These are phyloP conservation scores for Thripadectes ignobilis DNA, from an alignment of 2,797 vertebrate genomes.

Conservation along the genomic window DNA sequence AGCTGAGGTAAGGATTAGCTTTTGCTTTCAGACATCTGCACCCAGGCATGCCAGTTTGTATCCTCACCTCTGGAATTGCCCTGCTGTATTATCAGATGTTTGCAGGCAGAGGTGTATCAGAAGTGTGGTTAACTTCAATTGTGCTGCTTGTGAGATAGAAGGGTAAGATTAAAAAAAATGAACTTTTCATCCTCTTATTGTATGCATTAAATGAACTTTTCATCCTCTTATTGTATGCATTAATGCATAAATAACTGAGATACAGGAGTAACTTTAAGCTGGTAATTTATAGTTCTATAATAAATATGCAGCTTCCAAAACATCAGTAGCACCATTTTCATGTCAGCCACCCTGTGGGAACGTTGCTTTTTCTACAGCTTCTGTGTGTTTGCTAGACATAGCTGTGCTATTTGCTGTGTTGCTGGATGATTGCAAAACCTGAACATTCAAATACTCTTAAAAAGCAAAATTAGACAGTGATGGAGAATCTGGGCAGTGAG, in stretches of 20 bases:
- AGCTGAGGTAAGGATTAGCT: not conserved
- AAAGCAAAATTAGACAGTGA: not conserved
- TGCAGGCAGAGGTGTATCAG: not conserved
- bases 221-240: rapidly evolving
- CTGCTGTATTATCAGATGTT: rapidly evolving
- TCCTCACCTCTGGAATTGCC: not conserved
- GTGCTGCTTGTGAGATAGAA: rapidly evolving
- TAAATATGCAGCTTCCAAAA: not conserved
- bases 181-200: rapidly evolving
- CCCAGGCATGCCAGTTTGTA: not conserved
- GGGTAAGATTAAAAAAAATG: not conserved
- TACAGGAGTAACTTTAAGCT: not conserved
- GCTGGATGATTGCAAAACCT: not conserved
- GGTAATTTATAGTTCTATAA: not conserved
- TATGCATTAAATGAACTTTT: not conserved
- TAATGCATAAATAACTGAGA: not conserved
- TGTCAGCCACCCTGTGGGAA: rapidly evolving
- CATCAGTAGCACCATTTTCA: not conserved
- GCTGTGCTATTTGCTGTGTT: not conserved
- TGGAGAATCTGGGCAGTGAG: not conserved
- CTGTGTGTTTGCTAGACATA: not conserved
- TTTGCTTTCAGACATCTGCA: not conserved
- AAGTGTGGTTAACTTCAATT: rapidly evolving
- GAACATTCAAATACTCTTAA: not conserved
- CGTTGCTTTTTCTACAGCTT: not conserved